Percentiles rank a stretch among this genome's conserved stretches.
Conservation (phyloP, 2,888 invertebrate species). For the Prenolepis imparis region DNA sequence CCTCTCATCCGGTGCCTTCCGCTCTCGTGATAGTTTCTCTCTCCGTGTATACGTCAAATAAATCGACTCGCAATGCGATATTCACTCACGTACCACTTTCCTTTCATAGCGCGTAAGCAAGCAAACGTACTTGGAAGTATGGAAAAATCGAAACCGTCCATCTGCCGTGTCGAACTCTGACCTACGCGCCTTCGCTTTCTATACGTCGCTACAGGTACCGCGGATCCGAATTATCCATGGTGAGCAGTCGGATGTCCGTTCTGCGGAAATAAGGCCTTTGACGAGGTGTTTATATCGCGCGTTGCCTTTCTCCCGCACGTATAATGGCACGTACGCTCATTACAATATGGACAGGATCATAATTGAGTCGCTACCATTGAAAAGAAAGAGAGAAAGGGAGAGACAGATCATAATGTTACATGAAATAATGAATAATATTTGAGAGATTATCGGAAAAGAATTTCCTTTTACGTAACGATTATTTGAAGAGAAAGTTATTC, state of each 20-base stretch:
- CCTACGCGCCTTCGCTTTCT: slow-evolving; percentile 50
- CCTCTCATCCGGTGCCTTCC: not conserved
- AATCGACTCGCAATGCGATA: slow-evolving; percentile 59
- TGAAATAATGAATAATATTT: not conserved
- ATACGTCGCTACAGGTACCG: slow-evolving; percentile 14
- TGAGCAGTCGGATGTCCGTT: slow-evolving; percentile 48
- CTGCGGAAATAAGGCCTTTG: slow-evolving; percentile 30
- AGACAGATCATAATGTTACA: not conserved
- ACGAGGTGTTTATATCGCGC: slow-evolving; percentile 5
- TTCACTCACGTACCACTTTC: slow-evolving; percentile 59
- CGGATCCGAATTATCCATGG: slow-evolving; percentile 34
- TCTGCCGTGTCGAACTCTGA: slow-evolving; percentile 49
- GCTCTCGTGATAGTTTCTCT: slow-evolving; percentile 31
- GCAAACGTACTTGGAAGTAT: slow-evolving; percentile 22
- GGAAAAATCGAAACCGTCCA: slow-evolving; percentile 49
- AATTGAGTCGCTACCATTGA: slow-evolving; percentile 29
- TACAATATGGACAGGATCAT: slow-evolving; percentile 17
- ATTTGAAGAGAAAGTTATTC: slow-evolving; percentile 13
- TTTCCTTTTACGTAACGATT: not conserved
- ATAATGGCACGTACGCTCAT: not conserved
- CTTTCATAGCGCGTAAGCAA: slow-evolving; percentile 30
- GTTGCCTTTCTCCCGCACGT: slow-evolving; percentile 28
- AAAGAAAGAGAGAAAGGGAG: not conserved
- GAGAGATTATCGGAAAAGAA: not conserved
- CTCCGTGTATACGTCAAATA: slow-evolving; percentile 45